These are phyloP conservation scores for Euwallacea similis DNA, from an alignment of 1,140 invertebrate genomes.

Conservation along the genomic window DNA sequence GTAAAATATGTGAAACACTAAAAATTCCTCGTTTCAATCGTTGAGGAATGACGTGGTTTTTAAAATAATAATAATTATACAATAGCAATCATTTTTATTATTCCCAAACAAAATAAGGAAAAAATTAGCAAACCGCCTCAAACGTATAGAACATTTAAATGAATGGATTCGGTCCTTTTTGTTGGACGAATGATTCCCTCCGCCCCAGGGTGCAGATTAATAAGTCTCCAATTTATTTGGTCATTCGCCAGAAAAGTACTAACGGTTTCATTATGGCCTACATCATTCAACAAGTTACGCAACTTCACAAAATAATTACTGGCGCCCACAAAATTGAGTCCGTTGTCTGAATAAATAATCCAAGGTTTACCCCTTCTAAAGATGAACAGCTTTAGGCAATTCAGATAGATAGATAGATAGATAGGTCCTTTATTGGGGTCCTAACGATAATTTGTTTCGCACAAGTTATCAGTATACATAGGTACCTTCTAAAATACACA, in stretches of 20 bases:
- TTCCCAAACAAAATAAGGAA: too few relatives aligned
- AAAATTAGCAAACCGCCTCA: too few relatives aligned
- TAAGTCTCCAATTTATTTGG: constrained; percentile 41
- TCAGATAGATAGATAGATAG: neutral
- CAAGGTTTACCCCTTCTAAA: constrained; percentile 46
- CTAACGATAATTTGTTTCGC: too few relatives aligned
- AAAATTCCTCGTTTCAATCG: too few relatives aligned
- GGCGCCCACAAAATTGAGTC: constrained; percentile 49
- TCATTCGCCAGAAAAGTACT: constrained; percentile 67
- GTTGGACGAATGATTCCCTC: neutral
- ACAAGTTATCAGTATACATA: too few relatives aligned
- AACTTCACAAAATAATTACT: constrained; percentile 11
- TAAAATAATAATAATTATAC: too few relatives aligned
- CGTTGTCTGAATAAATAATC: constrained; percentile 47
- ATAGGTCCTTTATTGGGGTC: too few relatives aligned
- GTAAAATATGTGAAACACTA: too few relatives aligned
- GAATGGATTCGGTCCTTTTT: constrained; percentile 47
- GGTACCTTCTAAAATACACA: too few relatives aligned
- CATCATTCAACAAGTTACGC: constrained; percentile 8
- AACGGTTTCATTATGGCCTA: constrained; percentile 6
- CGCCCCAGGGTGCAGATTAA: neutral
- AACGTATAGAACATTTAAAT: too few relatives aligned
- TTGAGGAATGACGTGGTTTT: too few relatives aligned
- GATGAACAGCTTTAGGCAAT: constrained; percentile 50
- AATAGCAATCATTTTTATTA: too few relatives aligned